Percentiles rank a stretch among this genome's conserved stretches.
Conservation (phyloP, 92 coral and sea anemone genomes). For the Parazoanthus swiftii region DNA sequence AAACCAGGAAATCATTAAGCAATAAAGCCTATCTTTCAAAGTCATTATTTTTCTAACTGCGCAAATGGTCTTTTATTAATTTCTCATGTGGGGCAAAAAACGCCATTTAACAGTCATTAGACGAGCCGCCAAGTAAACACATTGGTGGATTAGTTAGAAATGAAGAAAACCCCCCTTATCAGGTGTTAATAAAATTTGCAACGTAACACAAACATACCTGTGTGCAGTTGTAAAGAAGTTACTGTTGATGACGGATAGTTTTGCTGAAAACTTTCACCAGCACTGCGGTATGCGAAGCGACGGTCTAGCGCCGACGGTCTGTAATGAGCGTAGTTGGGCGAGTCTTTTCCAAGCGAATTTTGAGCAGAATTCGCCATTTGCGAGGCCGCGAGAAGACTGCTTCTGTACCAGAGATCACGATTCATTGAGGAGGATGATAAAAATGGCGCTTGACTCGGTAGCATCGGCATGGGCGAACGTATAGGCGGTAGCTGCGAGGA, state of each 20-base stretch:
- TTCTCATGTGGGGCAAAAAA: conserved; percentile 28
- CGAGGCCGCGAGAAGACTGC: conserved; percentile 27
- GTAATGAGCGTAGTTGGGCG: conserved; percentile 11
- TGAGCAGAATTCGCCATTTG: conserved; percentile 20
- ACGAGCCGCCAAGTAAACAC: conserved; percentile 34
- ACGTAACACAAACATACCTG: conserved; percentile 13
- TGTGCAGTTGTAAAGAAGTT: conserved; percentile 30
- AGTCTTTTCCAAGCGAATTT: conserved; percentile 21
- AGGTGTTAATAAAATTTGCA: conserved; percentile 32
- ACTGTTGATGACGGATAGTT: conserved; percentile 25
- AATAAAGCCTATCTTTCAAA: neutral
- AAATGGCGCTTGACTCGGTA: conserved; percentile 33
- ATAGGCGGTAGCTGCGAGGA: conserved; percentile 10
- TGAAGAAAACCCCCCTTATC: conserved; percentile 22
- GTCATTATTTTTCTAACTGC: conserved; percentile 26
- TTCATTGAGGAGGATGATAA: conserved; percentile 21
- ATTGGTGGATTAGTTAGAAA: conserved; percentile 20
- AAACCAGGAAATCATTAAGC: conserved; percentile 28
- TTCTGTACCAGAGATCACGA: conserved; percentile 38
- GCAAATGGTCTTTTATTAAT: conserved; percentile 25
- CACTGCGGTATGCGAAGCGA: conserved; percentile 6
- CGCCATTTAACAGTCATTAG: conserved; percentile 48
- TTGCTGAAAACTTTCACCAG: conserved; percentile 5
- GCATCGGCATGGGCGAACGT: conserved; percentile 31
- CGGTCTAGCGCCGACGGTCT: conserved; percentile 22